Conservation (phyloP, 2,797 vertebrate species). For the Odontamblyopus rebecca region DNA sequence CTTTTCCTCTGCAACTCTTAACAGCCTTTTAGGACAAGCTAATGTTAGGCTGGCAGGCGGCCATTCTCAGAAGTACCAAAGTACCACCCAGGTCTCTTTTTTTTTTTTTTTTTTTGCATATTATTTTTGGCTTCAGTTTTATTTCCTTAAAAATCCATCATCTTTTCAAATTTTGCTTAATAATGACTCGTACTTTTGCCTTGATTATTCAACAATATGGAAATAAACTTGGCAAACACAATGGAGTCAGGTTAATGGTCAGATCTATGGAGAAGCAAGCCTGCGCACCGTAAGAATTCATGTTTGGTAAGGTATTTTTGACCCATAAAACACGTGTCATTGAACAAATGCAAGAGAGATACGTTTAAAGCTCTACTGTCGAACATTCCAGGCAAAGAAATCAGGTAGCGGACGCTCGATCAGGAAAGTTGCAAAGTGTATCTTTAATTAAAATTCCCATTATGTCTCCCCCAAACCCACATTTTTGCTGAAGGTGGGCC, state of each 20-base stretch:
- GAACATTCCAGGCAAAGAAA: too few species aligned
- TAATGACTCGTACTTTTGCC: background rate
- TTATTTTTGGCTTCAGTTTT: background rate
- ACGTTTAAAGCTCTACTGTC: too few species aligned
- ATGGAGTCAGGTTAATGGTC: too few species aligned
- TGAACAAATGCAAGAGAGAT: too few species aligned
- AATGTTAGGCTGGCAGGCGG: constrained; percentile 1
- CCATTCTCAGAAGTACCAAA: background rate
- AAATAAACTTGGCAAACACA: too few species aligned
- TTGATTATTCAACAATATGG: too few species aligned
- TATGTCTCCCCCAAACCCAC: background rate
- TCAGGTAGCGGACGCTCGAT: too few species aligned
- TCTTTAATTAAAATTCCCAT: background rate
- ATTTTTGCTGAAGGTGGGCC: constrained; percentile 51
- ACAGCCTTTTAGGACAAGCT: constrained; percentile 2
- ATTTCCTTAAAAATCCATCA: background rate
- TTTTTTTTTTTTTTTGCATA: background rate
- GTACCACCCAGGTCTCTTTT: background rate
- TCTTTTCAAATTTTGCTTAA: background rate
- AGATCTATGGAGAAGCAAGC: too few species aligned
- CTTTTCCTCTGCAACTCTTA: background rate
- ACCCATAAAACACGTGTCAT: too few species aligned
- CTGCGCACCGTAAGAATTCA: too few species aligned
- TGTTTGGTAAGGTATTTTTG: too few species aligned
- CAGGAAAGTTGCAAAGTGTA: too few species aligned